Conservation (phyloP, 1,140 invertebrate genomes). For the Drosophila neocordata region DNA sequence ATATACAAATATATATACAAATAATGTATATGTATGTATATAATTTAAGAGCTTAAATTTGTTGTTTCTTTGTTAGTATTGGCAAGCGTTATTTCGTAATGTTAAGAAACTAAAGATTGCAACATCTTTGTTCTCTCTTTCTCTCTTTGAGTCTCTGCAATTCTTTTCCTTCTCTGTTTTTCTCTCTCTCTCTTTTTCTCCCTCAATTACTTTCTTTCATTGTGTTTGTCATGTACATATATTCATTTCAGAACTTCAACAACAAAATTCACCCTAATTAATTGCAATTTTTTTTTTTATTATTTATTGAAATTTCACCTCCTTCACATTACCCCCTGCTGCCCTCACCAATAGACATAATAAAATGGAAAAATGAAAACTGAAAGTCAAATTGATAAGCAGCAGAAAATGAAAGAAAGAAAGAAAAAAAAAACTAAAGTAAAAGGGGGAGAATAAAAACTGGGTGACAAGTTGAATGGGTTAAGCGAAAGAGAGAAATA, state of each 20-base stretch:
- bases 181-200: not conserved
- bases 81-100: too few relatives aligned
- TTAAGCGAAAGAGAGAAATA: slow-evolving; percentile 13
- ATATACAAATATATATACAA: too few relatives aligned
- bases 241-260: not conserved
- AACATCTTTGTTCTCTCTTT: too few relatives aligned
- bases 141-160: too few relatives aligned
- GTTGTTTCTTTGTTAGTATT: too few relatives aligned
- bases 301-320: not conserved
- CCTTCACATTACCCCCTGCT: not conserved
- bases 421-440: too few relatives aligned
- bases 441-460: slow-evolving; percentile 6
- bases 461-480: slow-evolving; percentile 82
- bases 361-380: slow-evolving; percentile 10
- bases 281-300: not conserved
- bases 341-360: slow-evolving; percentile 12
- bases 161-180: too few relatives aligned
- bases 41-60: too few relatives aligned
- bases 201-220: not conserved
- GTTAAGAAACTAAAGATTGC: too few relatives aligned
- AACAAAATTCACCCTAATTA: not conserved
- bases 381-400: slow-evolving; percentile 49
- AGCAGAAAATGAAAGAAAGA: not conserved
- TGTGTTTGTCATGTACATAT: slow-evolving; percentile 16
- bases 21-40: too few relatives aligned